Conservation (phyloP, 2,797 vertebrate species). For the Silurus aristotelis region DNA sequence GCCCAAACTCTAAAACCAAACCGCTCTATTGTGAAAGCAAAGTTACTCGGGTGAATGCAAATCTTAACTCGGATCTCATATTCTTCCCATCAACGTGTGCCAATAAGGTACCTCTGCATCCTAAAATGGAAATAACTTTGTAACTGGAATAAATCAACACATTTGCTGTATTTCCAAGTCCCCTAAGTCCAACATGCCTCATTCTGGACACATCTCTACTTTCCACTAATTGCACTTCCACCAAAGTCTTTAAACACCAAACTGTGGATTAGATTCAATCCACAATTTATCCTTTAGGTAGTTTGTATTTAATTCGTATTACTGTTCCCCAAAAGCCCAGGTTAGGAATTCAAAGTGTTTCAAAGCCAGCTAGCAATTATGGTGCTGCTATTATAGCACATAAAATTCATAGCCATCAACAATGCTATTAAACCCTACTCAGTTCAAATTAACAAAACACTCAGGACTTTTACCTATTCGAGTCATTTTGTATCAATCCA, state of each 20-base stretch:
- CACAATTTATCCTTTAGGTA: constrained; percentile 13
- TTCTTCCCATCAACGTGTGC: too few species aligned
- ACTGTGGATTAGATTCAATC: constrained; percentile 14
- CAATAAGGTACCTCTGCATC: not conserved
- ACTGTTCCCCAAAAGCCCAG: not conserved
- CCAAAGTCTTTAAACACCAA: not conserved
- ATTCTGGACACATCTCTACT: not conserved
- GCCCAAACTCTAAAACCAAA: too few species aligned
- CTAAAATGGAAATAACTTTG: not conserved
- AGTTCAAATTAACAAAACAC: constrained; percentile 12
- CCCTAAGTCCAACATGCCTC: not conserved
- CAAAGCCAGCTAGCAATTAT: not conserved
- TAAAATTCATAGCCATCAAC: not conserved
- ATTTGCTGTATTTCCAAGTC: not conserved
- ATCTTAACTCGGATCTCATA: too few species aligned
- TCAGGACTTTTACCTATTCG: constrained; percentile 9
- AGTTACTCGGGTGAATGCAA: too few species aligned
- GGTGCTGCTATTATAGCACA: constrained; percentile 9
- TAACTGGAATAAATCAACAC: not conserved
- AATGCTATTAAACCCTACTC: not conserved
- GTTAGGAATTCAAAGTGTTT: constrained; percentile 1
- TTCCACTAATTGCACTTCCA: not conserved
- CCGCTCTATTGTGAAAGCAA: too few species aligned
- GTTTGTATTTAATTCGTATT: not conserved
- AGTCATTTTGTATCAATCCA: constrained; percentile 29